Conservation (phyloP, 37 sponge, comb jelly and placozoan species). For the Theonella swinhoei region DNA sequence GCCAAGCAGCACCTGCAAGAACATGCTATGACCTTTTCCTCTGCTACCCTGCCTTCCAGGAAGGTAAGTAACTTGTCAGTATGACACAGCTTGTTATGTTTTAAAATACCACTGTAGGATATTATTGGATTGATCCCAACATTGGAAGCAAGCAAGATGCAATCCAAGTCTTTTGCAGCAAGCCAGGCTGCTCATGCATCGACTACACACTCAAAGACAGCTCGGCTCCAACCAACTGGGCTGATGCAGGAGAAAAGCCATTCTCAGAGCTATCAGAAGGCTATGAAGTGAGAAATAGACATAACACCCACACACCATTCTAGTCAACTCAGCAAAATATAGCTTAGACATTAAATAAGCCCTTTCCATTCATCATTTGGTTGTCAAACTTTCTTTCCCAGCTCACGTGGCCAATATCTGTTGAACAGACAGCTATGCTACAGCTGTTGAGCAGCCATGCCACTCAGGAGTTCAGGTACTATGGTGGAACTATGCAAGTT, state of each 20-base stretch:
- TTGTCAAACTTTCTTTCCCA: conserved; percentile 5
- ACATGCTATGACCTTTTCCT: conserved; percentile 78
- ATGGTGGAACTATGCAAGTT: not conserved
- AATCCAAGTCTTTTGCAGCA: conserved; percentile 62
- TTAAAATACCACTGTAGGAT: conserved; percentile 30
- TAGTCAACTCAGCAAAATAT: not conserved
- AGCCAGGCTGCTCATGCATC: conserved; percentile 72
- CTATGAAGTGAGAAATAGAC: conserved; percentile 6
- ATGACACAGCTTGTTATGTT: not conserved
- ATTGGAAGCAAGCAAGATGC: conserved; percentile 69
- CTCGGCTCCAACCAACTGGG: not conserved
- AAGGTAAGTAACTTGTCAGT: conserved; percentile 39
- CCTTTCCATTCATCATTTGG: not conserved
- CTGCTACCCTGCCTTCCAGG: conserved; percentile 55
- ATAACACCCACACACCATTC: not conserved
- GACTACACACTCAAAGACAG: conserved; percentile 33
- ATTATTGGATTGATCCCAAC: conserved; percentile 87
- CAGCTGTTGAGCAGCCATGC: conserved; percentile 62
- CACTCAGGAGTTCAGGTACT: conserved; percentile 40
- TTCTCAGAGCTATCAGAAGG: conserved; percentile 18
- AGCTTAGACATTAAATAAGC: too few relatives aligned
- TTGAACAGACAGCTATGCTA: conserved; percentile 49
- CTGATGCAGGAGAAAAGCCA: not conserved
- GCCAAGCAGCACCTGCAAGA: conserved; percentile 53
- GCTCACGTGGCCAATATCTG: conserved; percentile 39